Evolutionary conservation across 2,113 vertebrate genomes (phyloP).

Genomic region (Lanius ludovicianus): DNA sequence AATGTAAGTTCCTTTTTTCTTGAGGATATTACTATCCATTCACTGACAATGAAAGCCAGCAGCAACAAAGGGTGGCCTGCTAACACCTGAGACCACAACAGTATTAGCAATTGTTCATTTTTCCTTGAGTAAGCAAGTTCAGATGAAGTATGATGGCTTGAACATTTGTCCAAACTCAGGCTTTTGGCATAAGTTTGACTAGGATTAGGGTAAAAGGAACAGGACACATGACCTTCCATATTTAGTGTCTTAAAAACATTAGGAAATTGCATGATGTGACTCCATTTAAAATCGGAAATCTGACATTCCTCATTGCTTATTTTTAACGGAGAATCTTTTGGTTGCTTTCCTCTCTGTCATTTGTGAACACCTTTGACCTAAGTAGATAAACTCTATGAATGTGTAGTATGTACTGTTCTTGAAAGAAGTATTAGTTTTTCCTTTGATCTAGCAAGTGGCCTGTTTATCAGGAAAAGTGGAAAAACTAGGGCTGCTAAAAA

Average conservation of each 20-base stretch:
- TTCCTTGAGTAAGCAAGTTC: not conserved
- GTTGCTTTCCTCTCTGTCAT: not conserved
- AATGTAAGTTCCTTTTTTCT: not conserved
- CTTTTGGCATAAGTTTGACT: not conserved
- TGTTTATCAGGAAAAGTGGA: not conserved
- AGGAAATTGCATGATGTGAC: not conserved
- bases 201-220: not conserved
- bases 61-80: not conserved
- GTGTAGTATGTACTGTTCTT: not conserved
- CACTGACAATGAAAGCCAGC: not conserved
- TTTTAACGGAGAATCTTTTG: not conserved
- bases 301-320: not conserved
- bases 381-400: not conserved
- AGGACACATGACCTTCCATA: not conserved
- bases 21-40: not conserved
- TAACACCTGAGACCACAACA: not conserved
- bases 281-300: not conserved
- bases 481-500: not conserved
- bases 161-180: not conserved
- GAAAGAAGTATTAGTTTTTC: not conserved
- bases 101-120: not conserved
- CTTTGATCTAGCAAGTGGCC: not conserved
- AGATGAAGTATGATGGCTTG: not conserved
- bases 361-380: not conserved
- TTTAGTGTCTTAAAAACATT: not conserved